Evolutionary conservation across 2,113 vertebrate species (phyloP).

Genomic region (Zosterops hypoxanthus): DNA sequence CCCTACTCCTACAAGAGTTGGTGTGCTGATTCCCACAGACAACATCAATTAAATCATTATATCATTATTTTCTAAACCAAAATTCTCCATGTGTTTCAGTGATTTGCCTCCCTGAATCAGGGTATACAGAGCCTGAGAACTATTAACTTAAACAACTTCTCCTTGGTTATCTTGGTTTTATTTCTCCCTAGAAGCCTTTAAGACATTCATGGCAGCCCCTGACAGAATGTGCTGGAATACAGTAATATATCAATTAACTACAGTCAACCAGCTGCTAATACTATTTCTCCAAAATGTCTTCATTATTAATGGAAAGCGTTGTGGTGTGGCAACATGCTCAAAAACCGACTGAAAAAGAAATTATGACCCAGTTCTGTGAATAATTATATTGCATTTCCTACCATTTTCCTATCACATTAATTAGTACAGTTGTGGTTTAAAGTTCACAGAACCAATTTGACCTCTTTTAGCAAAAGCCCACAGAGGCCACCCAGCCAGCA

Average conservation of each 20-base stretch:
- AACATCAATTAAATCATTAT: slow-evolving; percentile 6
- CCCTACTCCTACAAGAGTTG: slow-evolving; percentile 2
- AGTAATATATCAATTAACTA: slow-evolving; percentile 70
- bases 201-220: slow-evolving; percentile 34
- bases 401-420: slow-evolving; percentile 1
- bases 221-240: slow-evolving; percentile 69
- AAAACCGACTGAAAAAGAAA: slow-evolving; percentile 57
- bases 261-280: slow-evolving; percentile 67
- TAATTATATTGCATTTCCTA: slow-evolving; percentile 27
- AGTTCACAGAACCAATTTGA: slow-evolving; percentile 50
- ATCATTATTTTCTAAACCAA: slow-evolving; percentile 34
- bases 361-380: slow-evolving; percentile 39
- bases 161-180: slow-evolving; percentile 48
- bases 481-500: slow-evolving; percentile 21
- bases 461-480: slow-evolving; percentile 19
- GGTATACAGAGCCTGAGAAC: slow-evolving; percentile 25
- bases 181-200: slow-evolving; percentile 49
- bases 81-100: neutral
- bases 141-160: slow-evolving; percentile 53
- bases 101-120: slow-evolving; percentile 34
- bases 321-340: slow-evolving; percentile 4
- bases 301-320: slow-evolving; percentile 68
- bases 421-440: slow-evolving; percentile 25
- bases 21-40: neutral
- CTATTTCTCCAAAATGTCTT: slow-evolving; percentile 58